Conservation (phyloP, 2,888 invertebrate species). For the Hipparchia semele region DNA sequence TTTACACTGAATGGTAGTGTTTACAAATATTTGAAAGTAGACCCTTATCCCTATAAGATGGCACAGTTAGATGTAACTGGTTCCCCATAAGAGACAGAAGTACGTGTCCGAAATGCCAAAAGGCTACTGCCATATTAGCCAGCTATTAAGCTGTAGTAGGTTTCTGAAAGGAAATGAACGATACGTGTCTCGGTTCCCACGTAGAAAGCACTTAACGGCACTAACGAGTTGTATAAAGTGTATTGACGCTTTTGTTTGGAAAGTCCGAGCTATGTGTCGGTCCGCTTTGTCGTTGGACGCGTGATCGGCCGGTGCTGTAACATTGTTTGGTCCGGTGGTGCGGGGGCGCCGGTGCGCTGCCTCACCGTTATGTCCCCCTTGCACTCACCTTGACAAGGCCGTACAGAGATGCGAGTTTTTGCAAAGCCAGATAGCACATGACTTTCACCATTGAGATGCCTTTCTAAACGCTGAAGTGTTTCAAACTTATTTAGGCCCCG, state of each 20-base stretch:
- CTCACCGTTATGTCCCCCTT: conserved; percentile 78
- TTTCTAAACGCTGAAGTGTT: conserved; percentile 72
- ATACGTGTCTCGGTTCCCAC: conserved; percentile 63
- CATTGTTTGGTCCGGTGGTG: conserved; percentile 49
- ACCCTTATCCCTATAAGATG: conserved; percentile 46
- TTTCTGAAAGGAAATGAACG: conserved; percentile 70
- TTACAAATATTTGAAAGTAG: conserved; percentile 56
- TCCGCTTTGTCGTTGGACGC: conserved; percentile 52
- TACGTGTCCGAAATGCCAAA: conserved; percentile 70
- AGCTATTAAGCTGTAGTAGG: conserved; percentile 60
- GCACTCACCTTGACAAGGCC: conserved; percentile 82
- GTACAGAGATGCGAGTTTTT: conserved; percentile 77
- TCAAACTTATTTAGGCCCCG: conserved; percentile 41
- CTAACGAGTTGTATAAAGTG: conserved; percentile 40
- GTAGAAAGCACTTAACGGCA: conserved; percentile 45
- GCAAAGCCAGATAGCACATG: conserved; percentile 75
- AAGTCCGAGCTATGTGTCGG: conserved; percentile 33
- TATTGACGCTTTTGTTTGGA: conserved; percentile 50
- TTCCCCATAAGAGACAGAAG: conserved; percentile 55
- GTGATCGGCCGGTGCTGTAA: conserved; percentile 51
- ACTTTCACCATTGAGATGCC: conserved; percentile 80
- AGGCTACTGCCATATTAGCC: conserved; percentile 61
- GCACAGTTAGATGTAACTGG: conserved; percentile 66
- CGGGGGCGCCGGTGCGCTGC: conserved; percentile 55
- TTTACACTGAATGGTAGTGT: conserved; percentile 45